These are phyloP conservation scores for Anastrepha obliqua DNA, from an alignment of 1,140 invertebrate genomes.

Conservation along the genomic window DNA sequence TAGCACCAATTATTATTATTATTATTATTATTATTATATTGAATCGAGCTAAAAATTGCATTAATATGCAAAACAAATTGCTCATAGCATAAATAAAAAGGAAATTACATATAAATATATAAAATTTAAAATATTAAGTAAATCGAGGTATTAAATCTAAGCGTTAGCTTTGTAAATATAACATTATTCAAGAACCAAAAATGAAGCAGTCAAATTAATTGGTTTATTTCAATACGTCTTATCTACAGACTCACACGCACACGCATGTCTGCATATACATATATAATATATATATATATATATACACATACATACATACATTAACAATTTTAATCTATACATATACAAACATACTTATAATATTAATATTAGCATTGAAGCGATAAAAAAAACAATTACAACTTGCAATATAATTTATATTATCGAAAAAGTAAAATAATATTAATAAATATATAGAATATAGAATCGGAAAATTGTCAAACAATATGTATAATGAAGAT, in stretches of 20 bases:
- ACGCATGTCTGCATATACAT: not conserved
- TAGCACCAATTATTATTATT: no score
- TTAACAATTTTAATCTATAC: not conserved
- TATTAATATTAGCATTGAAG: not conserved
- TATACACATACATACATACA: not conserved
- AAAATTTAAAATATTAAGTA: not conserved
- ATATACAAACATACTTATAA: not conserved
- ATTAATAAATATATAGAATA: not conserved
- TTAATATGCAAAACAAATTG: no score
- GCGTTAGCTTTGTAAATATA: not conserved
- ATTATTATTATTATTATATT: no score
- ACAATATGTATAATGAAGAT: slow-evolving; percentile 8
- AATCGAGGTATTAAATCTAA: not conserved
- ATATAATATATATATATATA: not conserved
- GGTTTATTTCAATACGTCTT: not conserved
- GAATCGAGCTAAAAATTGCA: no score
- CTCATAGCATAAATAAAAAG: no score
- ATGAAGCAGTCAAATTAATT: not conserved
- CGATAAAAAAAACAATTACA: not conserved
- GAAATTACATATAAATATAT: no score
- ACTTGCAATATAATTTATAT: not conserved
- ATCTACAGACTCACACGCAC: not conserved
- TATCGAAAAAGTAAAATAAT: not conserved
- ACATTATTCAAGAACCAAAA: not conserved
- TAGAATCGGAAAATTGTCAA: slow-evolving; percentile 15